These are phyloP conservation scores for Dasypolia templi DNA, from an alignment of 2,888 invertebrate species.

Conservation along the genomic window DNA sequence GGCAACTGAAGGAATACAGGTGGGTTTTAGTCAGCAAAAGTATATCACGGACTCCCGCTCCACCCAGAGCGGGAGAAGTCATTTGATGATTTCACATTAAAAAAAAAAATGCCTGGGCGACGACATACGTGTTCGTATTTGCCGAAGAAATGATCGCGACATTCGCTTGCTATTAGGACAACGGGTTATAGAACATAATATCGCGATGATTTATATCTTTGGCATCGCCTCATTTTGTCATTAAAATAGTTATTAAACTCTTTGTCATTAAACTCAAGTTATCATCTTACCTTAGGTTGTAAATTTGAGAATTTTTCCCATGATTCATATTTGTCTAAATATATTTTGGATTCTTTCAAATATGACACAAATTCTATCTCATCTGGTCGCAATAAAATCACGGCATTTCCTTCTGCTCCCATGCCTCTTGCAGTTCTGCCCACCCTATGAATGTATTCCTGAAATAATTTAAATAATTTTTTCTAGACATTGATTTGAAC, in stretches of 20 bases:
- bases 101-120: too few species aligned
- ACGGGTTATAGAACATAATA: not conserved
- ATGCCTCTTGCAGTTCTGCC: constrained; percentile 99
- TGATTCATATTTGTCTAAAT: constrained; percentile 95
- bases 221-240: not conserved
- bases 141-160: not conserved
- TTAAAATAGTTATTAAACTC: too few species aligned
- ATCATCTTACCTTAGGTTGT: constrained; percentile 81
- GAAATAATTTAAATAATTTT: constrained; percentile 64
- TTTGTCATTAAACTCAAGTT: too few species aligned
- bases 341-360: constrained; percentile 97
- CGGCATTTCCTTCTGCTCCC: constrained; percentile 97
- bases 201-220: not conserved
- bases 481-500: not conserved
- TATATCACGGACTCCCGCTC: too few species aligned
- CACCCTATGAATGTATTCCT: constrained; percentile 99
- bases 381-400: constrained; percentile 97
- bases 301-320: constrained; percentile 85
- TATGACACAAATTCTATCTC: constrained; percentile 98
- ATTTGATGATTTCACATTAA: too few species aligned
- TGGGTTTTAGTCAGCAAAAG: too few species aligned
- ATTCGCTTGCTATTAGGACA: not conserved
- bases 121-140: not conserved
- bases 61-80: too few species aligned
- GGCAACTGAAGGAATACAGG: too few species aligned